A percentile compares a stretch with the other conserved stretches of the same genome.
phyloP scores from a whole-genome alignment of 2,797 vertebrate species.

The Neoniphon sammara region DNA sequence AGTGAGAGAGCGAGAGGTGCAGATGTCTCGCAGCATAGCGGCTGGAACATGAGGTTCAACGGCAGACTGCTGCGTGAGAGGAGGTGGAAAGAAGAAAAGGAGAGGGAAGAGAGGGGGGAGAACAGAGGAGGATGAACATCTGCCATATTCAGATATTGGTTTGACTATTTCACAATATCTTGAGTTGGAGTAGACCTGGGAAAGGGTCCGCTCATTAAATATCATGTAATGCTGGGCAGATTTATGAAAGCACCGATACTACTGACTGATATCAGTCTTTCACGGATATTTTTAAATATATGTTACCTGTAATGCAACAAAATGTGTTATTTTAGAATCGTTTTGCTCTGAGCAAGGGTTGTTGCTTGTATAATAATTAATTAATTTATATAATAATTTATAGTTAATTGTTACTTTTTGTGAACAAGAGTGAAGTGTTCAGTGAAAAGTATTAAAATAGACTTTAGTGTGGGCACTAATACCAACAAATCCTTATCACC shows the following conservation, averaged over 20 bases:
- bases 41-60: constrained; percentile 75
- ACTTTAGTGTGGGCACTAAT: no score
- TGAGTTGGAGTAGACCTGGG: constrained; percentile 60
- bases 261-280: neutral
- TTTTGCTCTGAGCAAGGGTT: neutral
- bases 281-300: constrained; percentile 26
- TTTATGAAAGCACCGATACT: constrained; percentile 27
- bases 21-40: constrained; percentile 73
- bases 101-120: constrained; percentile 50
- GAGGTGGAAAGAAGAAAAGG: constrained; percentile 40
- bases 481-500: neutral
- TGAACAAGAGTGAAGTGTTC: no score
- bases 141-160: constrained; percentile 75
- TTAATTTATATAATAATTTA: no score
- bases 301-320: constrained; percentile 20
- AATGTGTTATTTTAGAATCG: neutral
- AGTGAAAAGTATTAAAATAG: no score
- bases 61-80: constrained; percentile 89
- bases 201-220: constrained; percentile 51
- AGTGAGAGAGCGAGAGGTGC: constrained; percentile 82
- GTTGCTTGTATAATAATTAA: neutral
- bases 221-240: constrained; percentile 15
- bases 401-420: no score
- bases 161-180: constrained; percentile 71
- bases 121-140: constrained; percentile 68